Evolutionary conservation across 2,888 invertebrate species (phyloP).

Genomic region (Anagyrus pseudococci): DNA sequence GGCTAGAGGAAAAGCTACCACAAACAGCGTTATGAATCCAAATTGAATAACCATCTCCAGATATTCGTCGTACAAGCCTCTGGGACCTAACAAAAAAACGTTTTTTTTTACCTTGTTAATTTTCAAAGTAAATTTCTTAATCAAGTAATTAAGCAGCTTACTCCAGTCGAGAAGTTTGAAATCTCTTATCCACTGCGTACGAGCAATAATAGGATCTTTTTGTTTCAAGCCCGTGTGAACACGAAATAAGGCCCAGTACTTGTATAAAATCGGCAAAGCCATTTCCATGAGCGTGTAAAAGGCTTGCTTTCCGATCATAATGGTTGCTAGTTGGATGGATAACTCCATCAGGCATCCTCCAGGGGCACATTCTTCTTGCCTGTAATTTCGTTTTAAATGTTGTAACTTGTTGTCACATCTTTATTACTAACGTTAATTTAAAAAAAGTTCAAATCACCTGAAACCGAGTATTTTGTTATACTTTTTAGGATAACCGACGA

Average conservation of each 20-base stretch:
- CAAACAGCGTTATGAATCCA: conserved; percentile 86
- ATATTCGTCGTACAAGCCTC: conserved; percentile 81
- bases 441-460: conserved; percentile 40
- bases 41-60: conserved; percentile 89
- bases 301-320: conserved; percentile 87
- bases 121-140: conserved; percentile 1
- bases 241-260: conserved; percentile 64
- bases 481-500: conserved; percentile 79
- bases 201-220: conserved; percentile 50
- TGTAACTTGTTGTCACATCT: background rate
- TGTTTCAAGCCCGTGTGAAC: conserved; percentile 56
- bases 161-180: conserved; percentile 69
- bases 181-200: conserved; percentile 71
- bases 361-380: conserved; percentile 73
- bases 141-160: conserved; percentile 43
- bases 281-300: conserved; percentile 81
- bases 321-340: conserved; percentile 83
- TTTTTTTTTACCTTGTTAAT: no score
- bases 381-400: no score
- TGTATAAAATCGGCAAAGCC: conserved; percentile 70
- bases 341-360: conserved; percentile 88
- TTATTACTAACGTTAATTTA: no score
- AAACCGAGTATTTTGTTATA: conserved; percentile 76
- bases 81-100: conserved; percentile 61
- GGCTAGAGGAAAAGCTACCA: conserved; percentile 84